Conservation (phyloP, 1,140 invertebrate species). For the Radopholus similis region DNA sequence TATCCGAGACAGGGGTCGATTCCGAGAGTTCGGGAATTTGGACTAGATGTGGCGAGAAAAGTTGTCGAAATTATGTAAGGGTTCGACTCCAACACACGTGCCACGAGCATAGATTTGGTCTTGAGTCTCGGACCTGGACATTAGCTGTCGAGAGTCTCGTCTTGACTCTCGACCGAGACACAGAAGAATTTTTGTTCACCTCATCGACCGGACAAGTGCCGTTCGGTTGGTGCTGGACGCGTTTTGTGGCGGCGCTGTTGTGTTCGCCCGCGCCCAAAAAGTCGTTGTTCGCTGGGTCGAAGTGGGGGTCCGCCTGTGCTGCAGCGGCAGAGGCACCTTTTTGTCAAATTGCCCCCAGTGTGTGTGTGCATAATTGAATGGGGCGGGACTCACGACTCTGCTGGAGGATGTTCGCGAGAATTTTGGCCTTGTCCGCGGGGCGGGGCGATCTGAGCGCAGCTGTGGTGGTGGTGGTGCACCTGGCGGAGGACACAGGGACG, state of each 20-base stretch:
- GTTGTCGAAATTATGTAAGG: too few species aligned
- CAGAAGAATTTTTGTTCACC: too few species aligned
- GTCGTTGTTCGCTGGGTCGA: not conserved
- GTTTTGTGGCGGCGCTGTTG: not conserved
- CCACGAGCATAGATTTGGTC: too few species aligned
- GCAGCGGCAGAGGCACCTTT: not conserved
- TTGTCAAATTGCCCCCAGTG: not conserved
- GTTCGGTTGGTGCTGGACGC: not conserved
- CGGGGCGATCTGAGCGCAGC: too few species aligned
- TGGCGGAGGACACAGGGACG: too few species aligned
- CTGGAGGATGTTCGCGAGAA: constrained; percentile 14
- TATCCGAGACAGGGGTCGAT: not conserved
- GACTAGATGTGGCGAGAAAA: too few species aligned
- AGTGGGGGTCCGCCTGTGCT: not conserved
- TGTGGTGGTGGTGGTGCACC: too few species aligned
- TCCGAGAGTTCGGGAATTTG: not conserved
- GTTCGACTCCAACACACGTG: too few species aligned
- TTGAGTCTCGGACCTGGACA: too few species aligned
- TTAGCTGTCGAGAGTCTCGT: too few species aligned
- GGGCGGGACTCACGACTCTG: not conserved
- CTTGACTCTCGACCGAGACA: too few species aligned
- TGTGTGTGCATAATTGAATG: not conserved
- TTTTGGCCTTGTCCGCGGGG: constrained; percentile 13
- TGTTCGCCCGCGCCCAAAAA: not conserved
- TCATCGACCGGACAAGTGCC: too few species aligned